Evolutionary conservation across 1,140 invertebrate genomes (phyloP).

Genomic region (Aphidius gifuensis): DNA sequence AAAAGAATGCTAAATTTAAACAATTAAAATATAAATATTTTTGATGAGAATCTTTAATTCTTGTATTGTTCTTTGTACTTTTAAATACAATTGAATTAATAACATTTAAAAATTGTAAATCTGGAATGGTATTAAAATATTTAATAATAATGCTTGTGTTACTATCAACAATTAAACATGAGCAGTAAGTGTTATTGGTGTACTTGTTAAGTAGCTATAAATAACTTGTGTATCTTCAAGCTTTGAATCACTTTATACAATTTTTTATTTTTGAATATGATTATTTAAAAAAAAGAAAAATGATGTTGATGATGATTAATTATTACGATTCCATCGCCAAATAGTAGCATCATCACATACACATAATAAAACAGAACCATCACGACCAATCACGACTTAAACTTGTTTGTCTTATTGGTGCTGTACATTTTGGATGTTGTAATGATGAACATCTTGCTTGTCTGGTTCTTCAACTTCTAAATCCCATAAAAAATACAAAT

Average conservation of each 20-base stretch:
- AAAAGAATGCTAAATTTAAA: slow-evolving; percentile 70
- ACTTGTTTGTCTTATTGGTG: slow-evolving; percentile 86
- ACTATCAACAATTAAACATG: slow-evolving; percentile 72
- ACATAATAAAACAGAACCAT: slow-evolving; percentile 77
- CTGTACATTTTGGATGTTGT: slow-evolving; percentile 80
- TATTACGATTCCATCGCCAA: slow-evolving; percentile 84
- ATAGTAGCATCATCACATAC: slow-evolving; percentile 85
- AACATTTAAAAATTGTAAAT: slow-evolving; percentile 63
- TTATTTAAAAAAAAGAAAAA: too few species aligned
- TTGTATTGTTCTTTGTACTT: slow-evolving; percentile 60
- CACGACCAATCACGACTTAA: slow-evolving; percentile 84
- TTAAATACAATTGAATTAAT: slow-evolving; percentile 73
- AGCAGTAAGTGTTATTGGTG: slow-evolving; percentile 60
- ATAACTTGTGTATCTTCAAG: slow-evolving; percentile 80
- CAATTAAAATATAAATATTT: slow-evolving; percentile 84
- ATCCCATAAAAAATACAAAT: slow-evolving; percentile 70
- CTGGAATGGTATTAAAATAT: slow-evolving; percentile 47
- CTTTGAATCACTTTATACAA: slow-evolving; percentile 81
- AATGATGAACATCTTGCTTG: slow-evolving; percentile 74
- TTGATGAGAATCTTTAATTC: slow-evolving; percentile 57
- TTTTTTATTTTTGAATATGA: too few species aligned
- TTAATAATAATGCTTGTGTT: slow-evolving; percentile 55
- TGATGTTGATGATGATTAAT: slow-evolving; percentile 16
- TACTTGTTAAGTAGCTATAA: slow-evolving; percentile 76
- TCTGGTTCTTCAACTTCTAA: slow-evolving; percentile 79